Evolutionary conservation across 2,888 invertebrate species (phyloP).

Genomic region (Cheilosia grossa): DNA sequence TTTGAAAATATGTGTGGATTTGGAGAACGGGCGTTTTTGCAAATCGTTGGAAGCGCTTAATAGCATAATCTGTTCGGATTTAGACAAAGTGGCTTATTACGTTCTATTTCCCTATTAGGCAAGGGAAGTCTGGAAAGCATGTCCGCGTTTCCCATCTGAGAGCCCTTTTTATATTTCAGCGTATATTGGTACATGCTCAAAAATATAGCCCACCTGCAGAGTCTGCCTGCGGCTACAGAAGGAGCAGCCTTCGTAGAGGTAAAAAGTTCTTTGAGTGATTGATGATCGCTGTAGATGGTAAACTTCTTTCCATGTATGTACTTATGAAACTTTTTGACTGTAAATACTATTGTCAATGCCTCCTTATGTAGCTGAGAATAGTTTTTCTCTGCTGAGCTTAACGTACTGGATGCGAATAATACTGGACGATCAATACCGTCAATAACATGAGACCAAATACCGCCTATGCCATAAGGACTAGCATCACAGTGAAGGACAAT

Average conservation of each 20-base stretch:
- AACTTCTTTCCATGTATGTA: conserved; percentile 27
- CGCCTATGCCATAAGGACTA: conserved; percentile 1
- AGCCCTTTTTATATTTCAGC: background rate
- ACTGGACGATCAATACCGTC: background rate
- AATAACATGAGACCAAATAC: background rate
- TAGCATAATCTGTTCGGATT: too few relatives aligned
- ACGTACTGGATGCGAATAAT: background rate
- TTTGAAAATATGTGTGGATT: too few relatives aligned
- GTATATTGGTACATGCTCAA: conserved; percentile 7
- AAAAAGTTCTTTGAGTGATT: background rate
- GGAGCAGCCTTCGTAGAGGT: conserved; percentile 6
- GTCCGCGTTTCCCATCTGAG: background rate
- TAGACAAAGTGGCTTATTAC: too few relatives aligned
- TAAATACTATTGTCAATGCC: conserved; percentile 2
- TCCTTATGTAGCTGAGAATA: conserved; percentile 17
- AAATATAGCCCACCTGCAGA: conserved; percentile 14
- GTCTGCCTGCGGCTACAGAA: background rate
- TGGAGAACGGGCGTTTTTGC: too few relatives aligned
- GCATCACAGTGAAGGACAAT: conserved; percentile 1
- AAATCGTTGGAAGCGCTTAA: too few relatives aligned
- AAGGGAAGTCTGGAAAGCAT: conserved; percentile 6
- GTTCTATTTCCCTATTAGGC: too few relatives aligned
- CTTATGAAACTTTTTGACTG: conserved; percentile 22
- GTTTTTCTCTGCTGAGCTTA: background rate
- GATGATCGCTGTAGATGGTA: conserved; percentile 9